Evolutionary conservation across 2,113 vertebrate species (phyloP), one percentile per base, ranked within the genome.

Genomic region (Hippocampus zosterae): DNA sequence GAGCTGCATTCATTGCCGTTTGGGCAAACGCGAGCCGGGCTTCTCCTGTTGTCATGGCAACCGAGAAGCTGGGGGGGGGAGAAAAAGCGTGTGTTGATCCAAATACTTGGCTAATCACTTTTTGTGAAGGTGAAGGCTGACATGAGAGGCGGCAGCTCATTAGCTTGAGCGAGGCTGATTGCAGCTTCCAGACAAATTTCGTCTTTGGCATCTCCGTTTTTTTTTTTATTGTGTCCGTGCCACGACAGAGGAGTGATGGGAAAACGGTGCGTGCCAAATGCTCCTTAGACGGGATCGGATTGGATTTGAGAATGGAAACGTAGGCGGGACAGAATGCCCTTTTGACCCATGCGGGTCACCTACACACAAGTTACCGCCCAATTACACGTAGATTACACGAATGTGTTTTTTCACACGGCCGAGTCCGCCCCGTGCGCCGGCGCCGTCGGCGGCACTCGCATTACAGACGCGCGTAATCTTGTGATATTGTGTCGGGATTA

Each of bases 401-500:
- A 87, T 82, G 73, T 79, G 77, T 80, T 79, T 75, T 79, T 75
- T 67, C 73, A 61, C 52, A 5, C 76, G 64, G 81, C 81, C 78
- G 80, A 83, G 69, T 72, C 78, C 74, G 65, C 67, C 7, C 52
- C 55, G 13, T 11, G 65, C 12, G 78, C 87, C 85, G 86, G 84
- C 73, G 76, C 82, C 70, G 67, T 73, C 70, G n/a, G 77, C 68
- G 5, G 33, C 57, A 75, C 78, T 76, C 61, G 55, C 44, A 71
- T 83, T 83, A 68, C 65, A 69, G 68, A 75, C 69, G 53, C 56
- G 18, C 68, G 67, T 88, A 91, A 92, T 91, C 89, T 89, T 79
- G 81, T 82, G 85, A 90, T 89, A 88, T 89, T 89, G 87, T 76
- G 84, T 72, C 69, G 56, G 88, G 91, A 91, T 92, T 91, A 90